phyloP scores from a whole-genome alignment of 2,113 vertebrate genomes.

The Brachypteracias leptosomus region DNA sequence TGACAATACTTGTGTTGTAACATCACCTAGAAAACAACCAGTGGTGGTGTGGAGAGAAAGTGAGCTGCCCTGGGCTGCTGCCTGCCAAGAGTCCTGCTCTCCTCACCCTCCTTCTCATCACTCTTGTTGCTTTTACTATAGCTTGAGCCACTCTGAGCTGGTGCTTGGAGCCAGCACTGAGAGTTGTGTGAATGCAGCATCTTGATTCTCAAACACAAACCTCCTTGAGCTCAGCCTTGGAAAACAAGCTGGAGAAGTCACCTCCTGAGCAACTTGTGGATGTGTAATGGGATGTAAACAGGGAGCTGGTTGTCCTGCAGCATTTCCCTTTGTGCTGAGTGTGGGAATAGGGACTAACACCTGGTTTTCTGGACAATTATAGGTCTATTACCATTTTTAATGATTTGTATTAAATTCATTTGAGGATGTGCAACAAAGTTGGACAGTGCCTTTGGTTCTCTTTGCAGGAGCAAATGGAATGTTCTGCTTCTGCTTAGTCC shows the following conservation, averaged over 20 bases:
- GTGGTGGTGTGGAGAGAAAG: background rate
- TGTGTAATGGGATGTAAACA: background rate
- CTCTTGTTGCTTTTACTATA: background rate
- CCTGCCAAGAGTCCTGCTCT: background rate
- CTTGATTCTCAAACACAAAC: background rate
- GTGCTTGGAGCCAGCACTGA: background rate
- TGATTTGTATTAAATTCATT: background rate
- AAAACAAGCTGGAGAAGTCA: background rate
- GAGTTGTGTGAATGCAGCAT: background rate
- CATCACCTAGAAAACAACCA: conserved; percentile 6
- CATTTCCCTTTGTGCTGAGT: background rate
- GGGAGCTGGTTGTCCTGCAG: background rate
- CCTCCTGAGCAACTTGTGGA: background rate
- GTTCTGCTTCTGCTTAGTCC: background rate
- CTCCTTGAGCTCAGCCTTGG: background rate
- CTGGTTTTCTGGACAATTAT: background rate
- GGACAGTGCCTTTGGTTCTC: background rate
- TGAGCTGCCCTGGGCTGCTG: background rate
- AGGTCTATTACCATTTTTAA: background rate
- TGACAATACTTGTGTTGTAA: conserved; percentile 18
- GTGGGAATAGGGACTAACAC: background rate
- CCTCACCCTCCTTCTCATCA: background rate
- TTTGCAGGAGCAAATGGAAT: background rate
- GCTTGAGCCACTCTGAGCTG: background rate
- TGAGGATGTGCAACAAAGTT: background rate